Evolutionary conservation across 2,888 invertebrate species (phyloP).

Genomic region (Hirtodrosophila confusa): DNA sequence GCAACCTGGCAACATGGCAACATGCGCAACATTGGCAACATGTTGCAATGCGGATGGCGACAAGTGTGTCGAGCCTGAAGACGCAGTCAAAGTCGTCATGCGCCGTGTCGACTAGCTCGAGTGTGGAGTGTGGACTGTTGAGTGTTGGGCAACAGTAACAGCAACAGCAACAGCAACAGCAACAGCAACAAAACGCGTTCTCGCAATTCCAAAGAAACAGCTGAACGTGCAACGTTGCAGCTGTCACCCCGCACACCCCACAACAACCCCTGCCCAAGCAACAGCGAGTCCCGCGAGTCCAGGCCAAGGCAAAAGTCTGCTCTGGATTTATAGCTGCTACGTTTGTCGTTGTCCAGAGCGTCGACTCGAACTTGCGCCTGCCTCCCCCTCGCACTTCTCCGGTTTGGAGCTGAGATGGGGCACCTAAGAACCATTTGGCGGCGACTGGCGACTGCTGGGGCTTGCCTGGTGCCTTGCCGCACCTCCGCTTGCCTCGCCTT

Average conservation of each 20-base stretch:
- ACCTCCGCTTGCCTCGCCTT: conserved; percentile 10
- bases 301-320: conserved; percentile 76
- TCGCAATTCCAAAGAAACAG: conserved; percentile 51
- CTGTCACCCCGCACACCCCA: conserved; percentile 16
- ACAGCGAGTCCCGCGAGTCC: conserved; percentile 41
- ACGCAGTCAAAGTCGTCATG: conserved; percentile 41
- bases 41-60: conserved; percentile 64
- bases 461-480: too few relatives aligned
- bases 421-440: conserved; percentile 30
- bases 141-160: conserved; percentile 53
- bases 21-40: conserved; percentile 51
- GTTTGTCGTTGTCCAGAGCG: conserved; percentile 8
- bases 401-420: conserved; percentile 1
- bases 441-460: conserved; percentile 16
- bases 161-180: too few relatives aligned
- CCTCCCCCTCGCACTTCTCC: conserved; percentile 6
- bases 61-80: conserved; percentile 51
- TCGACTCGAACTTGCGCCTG: background rate
- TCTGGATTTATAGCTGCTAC: conserved; percentile 73
- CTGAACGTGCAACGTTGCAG: conserved; percentile 51
- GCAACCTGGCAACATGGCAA: conserved; percentile 21
- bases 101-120: conserved; percentile 13
- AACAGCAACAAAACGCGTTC: conserved; percentile 52
- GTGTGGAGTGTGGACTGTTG: conserved; percentile 34
- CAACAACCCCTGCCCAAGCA: too few relatives aligned